Evolutionary conservation across 2,888 invertebrate genomes (phyloP), one percentile per base, ranked within the genome.

Genomic region (Odontocerum albicorne): DNA sequence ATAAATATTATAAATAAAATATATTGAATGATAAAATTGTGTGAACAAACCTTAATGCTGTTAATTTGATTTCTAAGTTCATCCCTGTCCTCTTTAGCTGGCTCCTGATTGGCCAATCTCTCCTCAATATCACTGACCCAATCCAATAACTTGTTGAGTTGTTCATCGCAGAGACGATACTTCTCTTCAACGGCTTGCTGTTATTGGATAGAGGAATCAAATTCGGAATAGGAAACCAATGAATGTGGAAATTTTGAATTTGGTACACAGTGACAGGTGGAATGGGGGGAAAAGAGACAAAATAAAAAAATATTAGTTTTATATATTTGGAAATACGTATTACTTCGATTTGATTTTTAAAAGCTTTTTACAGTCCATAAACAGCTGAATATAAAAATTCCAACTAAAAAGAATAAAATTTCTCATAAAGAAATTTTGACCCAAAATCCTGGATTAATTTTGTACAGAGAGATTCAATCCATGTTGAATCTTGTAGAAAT

Each of bases 171-270:
- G 66, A 91, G 80, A 70, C 90, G 89, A 81, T 93, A 95, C 74
- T 93, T 93, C 72, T 95, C 95, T 76, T 94, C 91, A 65, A 94
- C 91, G 68, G 94, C 94, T 90, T 93, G 92, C 95, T 95, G 82
- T 63, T 36, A 27, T 36, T 17, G 50, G 39, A 73, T 83, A 77
- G 65, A 66, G 63, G 65, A 70, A 66, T 66, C 72, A 72, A 74
- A 65, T 66, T 59, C 69, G 70, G 72, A 70, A 69, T 68, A 70
- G 69, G 65, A 68, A 67, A 68, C 13, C 8, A 52, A 40, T 33
- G 16, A 51, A 21, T n/a, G n/a, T n/a, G n/a, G 33, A 45, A 51
- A 56, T 17, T 12, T 39, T 35, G 35, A 8, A 53, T 44, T 54
- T 47, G 54, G n/a, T n/a, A n/a, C n/a, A n/a, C n/a, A n/a, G n/a